phyloP scores from a whole-genome alignment of 2,113 vertebrate species.

The Empidonax traillii region DNA sequence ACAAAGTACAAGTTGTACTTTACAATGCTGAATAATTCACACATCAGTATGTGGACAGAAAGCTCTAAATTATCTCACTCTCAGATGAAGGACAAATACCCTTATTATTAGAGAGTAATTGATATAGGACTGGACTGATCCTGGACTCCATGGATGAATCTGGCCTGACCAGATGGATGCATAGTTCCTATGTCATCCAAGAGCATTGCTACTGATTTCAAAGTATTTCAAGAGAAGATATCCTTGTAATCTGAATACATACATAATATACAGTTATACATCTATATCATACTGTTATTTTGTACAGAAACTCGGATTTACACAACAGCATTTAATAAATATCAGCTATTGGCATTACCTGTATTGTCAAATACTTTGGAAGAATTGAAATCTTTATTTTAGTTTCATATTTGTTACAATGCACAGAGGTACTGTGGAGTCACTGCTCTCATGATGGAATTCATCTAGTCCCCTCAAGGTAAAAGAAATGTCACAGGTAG shows the following conservation, averaged over 20 bases:
- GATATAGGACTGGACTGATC: background rate
- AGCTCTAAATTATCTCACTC: background rate
- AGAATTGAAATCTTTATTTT: background rate
- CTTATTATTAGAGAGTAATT: background rate
- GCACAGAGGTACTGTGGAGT: background rate
- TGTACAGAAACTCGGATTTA: background rate
- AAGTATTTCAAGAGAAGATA: background rate
- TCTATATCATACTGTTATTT: background rate
- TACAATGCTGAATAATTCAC: background rate
- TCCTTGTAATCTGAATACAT: background rate
- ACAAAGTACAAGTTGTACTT: background rate
- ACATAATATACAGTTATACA: background rate
- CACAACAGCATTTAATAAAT: background rate
- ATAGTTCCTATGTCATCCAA: background rate
- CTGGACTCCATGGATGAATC: background rate
- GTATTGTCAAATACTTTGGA: background rate
- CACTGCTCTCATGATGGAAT: background rate
- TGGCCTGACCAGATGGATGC: background rate
- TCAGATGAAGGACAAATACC: background rate
- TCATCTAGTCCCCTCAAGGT: background rate
- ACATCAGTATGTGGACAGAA: background rate
- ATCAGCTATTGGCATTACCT: background rate
- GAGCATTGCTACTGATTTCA: background rate
- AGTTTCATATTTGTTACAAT: background rate
- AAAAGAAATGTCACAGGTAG: conserved; percentile 11